Evolutionary conservation across 2,797 vertebrate species (phyloP), one percentile per base, ranked within the genome.

Genomic region (Mormyrops attenuatus): DNA sequence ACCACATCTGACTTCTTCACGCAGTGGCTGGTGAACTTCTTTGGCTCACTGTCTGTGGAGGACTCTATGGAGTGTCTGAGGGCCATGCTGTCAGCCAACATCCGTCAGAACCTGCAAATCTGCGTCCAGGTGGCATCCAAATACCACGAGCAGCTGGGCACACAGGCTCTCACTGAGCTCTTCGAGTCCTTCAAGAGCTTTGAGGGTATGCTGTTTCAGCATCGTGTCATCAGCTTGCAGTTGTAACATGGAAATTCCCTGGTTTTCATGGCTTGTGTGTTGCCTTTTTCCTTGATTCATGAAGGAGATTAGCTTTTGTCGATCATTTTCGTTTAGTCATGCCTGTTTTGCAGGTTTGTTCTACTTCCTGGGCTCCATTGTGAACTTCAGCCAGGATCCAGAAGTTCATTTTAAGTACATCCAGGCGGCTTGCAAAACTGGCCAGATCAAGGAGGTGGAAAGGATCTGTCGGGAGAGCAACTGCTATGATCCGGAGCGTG

Each of bases 361-460:
- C 93, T 99, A 99, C 94, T 99, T 99, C 94, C 94, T 99, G 96
- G 99, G 99, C 90, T 99, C 99, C 57, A 99, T 99, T 94, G 99
- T 99, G 90, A 99, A 99, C 96, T 99, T 99, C 94, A 99, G 99
- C 94, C 99, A 99, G 94, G 99, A 99, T 93, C 98, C 99, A 91
- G 99, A 99, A 92, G 99, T 99, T 69, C 99, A 99, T 94, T 99
- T 99, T 95, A 99, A 99, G 93, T 99, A 99, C 85, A 99, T 99
- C 91, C 99, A 99, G 94, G 98, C 99, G 7, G 99, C 99, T 1
- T 99, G 99, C 91, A 99, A 99, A 94, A 99, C 99, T 0, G 99
- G 99, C 5, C 99, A 99, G 92, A 99, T 99, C 92, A 99, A 99
- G 95, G 99, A 99, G 93, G 99, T 99, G 92, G 99, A 99, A 94